Base-by-base conservation (phyloP, 2,113 vertebrate genomes). In the Vidua macroura region DNA sequence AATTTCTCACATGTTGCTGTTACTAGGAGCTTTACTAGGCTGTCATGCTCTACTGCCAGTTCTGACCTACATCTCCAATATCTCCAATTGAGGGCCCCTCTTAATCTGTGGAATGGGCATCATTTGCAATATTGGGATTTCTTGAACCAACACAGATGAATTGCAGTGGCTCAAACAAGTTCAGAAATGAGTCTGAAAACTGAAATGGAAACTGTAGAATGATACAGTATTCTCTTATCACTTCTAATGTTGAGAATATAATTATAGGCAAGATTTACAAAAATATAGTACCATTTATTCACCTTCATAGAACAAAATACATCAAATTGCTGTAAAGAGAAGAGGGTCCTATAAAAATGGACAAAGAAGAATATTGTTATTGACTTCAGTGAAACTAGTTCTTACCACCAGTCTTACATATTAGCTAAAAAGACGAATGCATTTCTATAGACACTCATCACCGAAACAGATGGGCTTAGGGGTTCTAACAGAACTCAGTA, bases 21-120 rank as follows among this genome's bases (percentile, higher is more conserved):
- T 58, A 11, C 31, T 35, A 28, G 17, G 33, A 69, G 13, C 3
- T 48, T 88, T 63, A 33, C 8, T 30, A 39, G 22, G 6, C 25
- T 25, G 9, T 49, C 23, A 46, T 16, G 17, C 6, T 73, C 25
- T 59, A 7, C 39, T 68, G 15, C 9, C 2, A 66, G 2, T 56
- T 84, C 33, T 77, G 39, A 33, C 22, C 6, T 41, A 46, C 22
- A 33, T 77, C 30, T 51, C 24, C 39, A 83, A 59, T 31, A 51
- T 17, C 0, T 41, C 41, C 41, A 41, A 0, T 14, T 63, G 55
- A 67, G 39, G 68, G 5, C 8, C 39, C 39, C 24, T 77, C 7
- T 72, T 58, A 58, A 76, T 30, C 3, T 25, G 13, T 21, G 18
- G 6, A 86, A 48, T 23, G 4, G 7, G 4, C 11, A 67, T 31